Base-by-base conservation (phyloP, 1,140 invertebrate species). In the Eumaeus atala region DNA sequence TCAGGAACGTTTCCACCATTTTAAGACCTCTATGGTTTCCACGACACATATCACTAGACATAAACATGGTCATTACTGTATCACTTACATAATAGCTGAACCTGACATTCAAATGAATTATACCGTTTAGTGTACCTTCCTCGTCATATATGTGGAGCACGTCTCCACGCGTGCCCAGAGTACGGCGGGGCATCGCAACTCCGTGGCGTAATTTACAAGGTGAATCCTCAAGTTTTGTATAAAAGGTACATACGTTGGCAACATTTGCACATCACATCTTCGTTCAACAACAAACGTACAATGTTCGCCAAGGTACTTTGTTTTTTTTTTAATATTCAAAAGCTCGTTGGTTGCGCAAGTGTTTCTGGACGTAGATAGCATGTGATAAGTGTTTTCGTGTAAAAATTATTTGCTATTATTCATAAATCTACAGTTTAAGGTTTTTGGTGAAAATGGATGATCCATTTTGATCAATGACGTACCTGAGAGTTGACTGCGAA, bases 151-250 rank as follows among this genome's bases (percentile, higher is more conserved):
- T 48, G 44, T 33, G 35, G 38, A 48, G 36, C 33, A 42, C 37
- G 54, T 56, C 77, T 58, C 72, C 66, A 79, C 83, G 80, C 82
- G 76, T 84, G 77, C 70, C 48, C 64, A 50, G 76, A 58, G 61
- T 75, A 68, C 75, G 71, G 71, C 64, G 56, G 72, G 66, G 53
- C 59, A 33, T 51, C 63, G 74, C 74, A 72, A 69, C 54, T 59
- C 56, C 12, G 61, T 84, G 79, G 72, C 70, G 84, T 84, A 84
- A 86, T 69, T n/a, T 42, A 75, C 84, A 87, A 87, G 81, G 84
- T 84, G 81, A 87, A 77, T 87, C 83, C 75, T 72, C 60, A 60
- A 49, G 38, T 64, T 66, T 66, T 55, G 79, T 87, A 87, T 87
- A 87, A 81, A 87, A 84, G 81, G 72, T 77, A 53, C 38, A 38